Conservation (phyloP, 1,140 invertebrate genomes). For the Bemisia tabaci region DNA sequence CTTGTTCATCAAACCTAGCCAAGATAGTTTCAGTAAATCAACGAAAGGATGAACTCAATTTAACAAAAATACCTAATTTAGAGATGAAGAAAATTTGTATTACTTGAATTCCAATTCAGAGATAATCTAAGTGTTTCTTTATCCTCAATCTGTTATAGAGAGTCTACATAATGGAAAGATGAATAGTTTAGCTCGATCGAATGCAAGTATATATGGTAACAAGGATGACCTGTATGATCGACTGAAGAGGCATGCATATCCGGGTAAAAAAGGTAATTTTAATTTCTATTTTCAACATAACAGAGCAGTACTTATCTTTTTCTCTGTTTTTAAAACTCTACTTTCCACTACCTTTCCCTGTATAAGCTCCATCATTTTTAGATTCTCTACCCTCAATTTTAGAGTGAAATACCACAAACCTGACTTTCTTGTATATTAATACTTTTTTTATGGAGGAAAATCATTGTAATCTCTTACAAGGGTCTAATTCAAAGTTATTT, state of each 20-base stretch:
- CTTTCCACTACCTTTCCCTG: not conserved
- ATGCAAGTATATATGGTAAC: constrained; percentile 86
- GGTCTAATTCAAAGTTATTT: too few relatives aligned
- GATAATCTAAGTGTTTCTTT: too few relatives aligned
- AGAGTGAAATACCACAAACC: constrained; percentile 4
- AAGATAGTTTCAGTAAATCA: too few relatives aligned
- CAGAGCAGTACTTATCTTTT: constrained; percentile 8
- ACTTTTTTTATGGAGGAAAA: too few relatives aligned
- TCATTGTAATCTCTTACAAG: too few relatives aligned
- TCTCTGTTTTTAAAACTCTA: too few relatives aligned
- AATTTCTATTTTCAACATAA: constrained; percentile 10
- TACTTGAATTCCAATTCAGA: too few relatives aligned
- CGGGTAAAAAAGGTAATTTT: constrained; percentile 81
- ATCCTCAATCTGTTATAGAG: constrained; percentile 41
- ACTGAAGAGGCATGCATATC: constrained; percentile 87
- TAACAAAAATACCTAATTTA: too few relatives aligned
- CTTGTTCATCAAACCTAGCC: too few relatives aligned
- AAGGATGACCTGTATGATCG: constrained; percentile 93
- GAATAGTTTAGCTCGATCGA: constrained; percentile 80
- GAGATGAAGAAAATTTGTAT: too few relatives aligned
- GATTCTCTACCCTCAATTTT: not conserved
- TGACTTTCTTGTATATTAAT: constrained; percentile 24
- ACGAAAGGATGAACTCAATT: too few relatives aligned
- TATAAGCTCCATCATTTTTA: too few relatives aligned
- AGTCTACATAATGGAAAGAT: constrained; percentile 68